These are phyloP conservation scores for Hemicrepidius hirtus DNA, from an alignment of 2,888 invertebrate genomes.

Conservation along the genomic window DNA sequence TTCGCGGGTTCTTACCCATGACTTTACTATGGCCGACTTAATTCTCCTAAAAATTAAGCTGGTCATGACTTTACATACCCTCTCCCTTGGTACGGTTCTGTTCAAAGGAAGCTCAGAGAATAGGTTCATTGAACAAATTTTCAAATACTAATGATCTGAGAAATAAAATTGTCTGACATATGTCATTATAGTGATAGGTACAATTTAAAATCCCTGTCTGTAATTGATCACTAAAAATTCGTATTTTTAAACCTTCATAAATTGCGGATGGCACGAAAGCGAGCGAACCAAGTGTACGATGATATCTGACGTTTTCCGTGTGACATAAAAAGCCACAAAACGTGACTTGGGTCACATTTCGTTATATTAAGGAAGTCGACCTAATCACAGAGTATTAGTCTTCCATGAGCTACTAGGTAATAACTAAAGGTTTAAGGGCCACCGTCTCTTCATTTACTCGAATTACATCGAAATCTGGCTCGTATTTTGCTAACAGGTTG, in stretches of 20 bases:
- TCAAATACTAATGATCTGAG: neutral
- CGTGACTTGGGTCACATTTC: constrained; percentile 41
- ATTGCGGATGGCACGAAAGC: constrained; percentile 32
- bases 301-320: constrained; percentile 40
- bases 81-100: too few relatives aligned
- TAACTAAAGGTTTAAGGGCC: constrained; percentile 29
- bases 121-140: neutral
- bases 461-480: constrained; percentile 8
- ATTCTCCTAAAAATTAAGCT: too few relatives aligned
- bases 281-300: constrained; percentile 33
- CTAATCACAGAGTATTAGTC: constrained; percentile 41
- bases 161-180: neutral
- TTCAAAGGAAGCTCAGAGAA: too few relatives aligned
- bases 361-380: constrained; percentile 39
- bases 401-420: constrained; percentile 36
- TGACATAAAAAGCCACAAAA: constrained; percentile 44
- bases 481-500: constrained; percentile 20
- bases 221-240: constrained; percentile 20
- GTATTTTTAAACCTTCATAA: constrained; percentile 40
- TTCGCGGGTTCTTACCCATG: too few relatives aligned
- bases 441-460: constrained; percentile 24
- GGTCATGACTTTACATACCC: too few relatives aligned
- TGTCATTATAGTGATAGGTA: neutral
- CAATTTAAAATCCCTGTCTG: constrained; percentile 2
- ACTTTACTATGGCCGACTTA: too few relatives aligned